Conservation (phyloP, 2,797 vertebrate species). For the Pseudocheirus occidentalis region DNA sequence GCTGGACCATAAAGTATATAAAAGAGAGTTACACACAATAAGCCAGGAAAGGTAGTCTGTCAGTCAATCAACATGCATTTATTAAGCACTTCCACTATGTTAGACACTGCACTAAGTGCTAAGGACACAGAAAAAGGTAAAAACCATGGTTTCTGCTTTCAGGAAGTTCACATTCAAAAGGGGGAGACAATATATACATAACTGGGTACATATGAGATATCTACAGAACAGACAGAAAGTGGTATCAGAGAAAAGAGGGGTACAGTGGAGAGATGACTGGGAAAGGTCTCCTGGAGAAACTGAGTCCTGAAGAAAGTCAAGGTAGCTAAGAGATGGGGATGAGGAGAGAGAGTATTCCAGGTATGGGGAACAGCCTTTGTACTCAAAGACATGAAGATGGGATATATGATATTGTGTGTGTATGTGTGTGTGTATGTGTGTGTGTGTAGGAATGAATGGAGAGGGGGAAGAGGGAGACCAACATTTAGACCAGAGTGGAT, state of each 20-base stretch:
- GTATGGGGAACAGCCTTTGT: not conserved
- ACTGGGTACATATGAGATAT: not conserved
- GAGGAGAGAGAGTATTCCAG: not conserved
- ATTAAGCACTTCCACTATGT: not conserved
- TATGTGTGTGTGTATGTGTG: no score
- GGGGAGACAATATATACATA: not conserved
- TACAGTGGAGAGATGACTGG: not conserved
- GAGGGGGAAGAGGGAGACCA: not conserved
- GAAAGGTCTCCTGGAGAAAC: not conserved
- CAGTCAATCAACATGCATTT: not conserved
- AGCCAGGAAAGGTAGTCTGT: not conserved
- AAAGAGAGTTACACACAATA: not conserved
- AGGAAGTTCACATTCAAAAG: not conserved
- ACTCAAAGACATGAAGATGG: not conserved
- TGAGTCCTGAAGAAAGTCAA: not conserved
- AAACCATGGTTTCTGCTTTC: not conserved
- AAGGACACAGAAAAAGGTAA: not conserved
- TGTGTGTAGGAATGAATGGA: not conserved
- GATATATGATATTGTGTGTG: not conserved
- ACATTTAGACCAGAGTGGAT: not conserved
- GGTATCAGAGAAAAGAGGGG: not conserved
- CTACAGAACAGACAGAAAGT: not conserved
- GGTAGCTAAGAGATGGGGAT: not conserved
- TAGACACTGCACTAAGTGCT: not conserved
- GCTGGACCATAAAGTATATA: not conserved